These are phyloP conservation scores for Ormyrus nitidulus DNA, from an alignment of 2,888 invertebrate genomes.

Conservation along the genomic window DNA sequence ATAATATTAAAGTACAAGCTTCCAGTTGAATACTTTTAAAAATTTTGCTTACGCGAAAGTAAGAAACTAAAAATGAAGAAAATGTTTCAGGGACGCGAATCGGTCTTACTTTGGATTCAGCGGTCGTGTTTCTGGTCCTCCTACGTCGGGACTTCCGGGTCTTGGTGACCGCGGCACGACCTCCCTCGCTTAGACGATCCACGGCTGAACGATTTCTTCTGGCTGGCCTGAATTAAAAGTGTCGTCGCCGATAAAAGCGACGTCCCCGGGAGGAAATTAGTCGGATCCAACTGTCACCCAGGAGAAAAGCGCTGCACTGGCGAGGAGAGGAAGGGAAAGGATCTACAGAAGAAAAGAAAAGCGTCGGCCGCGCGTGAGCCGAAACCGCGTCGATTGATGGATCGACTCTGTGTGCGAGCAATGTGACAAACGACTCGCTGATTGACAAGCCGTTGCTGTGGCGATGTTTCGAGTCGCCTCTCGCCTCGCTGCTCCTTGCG, in stretches of 20 bases:
- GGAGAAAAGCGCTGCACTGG: neutral
- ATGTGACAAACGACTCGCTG: conserved; percentile 52
- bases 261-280: neutral
- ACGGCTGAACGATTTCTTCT: conserved; percentile 54
- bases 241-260: neutral
- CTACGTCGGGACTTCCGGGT: conserved; percentile 68
- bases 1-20: too few species aligned
- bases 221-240: neutral
- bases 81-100: neutral
- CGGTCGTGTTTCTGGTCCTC: conserved; percentile 63
- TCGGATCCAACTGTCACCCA: neutral
- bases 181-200: conserved; percentile 63
- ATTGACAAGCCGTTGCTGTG: conserved; percentile 51
- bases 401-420: neutral
- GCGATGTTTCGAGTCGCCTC: conserved; percentile 17
- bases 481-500: too few species aligned
- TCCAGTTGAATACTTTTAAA: too few species aligned
- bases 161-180: conserved; percentile 63
- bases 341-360: neutral
- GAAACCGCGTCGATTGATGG: too few species aligned
- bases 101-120: conserved; percentile 62
- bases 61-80: neutral
- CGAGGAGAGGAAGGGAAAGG: neutral
- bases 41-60: too few species aligned
- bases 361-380: too few species aligned